Evolutionary conservation across 2,797 vertebrate genomes (phyloP).

Genomic region (Danio jaintianensis): DNA sequence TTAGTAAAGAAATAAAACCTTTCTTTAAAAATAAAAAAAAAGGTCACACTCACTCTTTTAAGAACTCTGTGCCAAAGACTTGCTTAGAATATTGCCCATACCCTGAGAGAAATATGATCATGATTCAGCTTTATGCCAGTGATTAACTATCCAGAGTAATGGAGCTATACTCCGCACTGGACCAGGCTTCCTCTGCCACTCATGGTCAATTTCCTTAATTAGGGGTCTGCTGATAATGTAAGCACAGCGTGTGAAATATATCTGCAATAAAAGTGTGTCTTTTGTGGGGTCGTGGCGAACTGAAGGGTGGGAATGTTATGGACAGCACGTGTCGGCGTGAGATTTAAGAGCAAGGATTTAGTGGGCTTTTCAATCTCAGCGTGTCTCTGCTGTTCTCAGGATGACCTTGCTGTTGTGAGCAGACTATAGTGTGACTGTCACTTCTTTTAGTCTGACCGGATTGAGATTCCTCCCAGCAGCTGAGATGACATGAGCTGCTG

Average conservation of each 20-base stretch:
- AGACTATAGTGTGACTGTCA: slow-evolving; percentile 30
- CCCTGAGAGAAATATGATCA: not conserved
- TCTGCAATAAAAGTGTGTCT: slow-evolving; percentile 51
- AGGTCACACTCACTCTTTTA: slow-evolving; percentile 4
- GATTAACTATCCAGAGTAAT: slow-evolving; percentile 45
- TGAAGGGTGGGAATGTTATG: slow-evolving; percentile 13
- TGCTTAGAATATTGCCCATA: slow-evolving; percentile 3
- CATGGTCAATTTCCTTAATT: slow-evolving; percentile 71
- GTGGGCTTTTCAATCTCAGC: slow-evolving; percentile 24
- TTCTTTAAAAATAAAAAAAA: not conserved
- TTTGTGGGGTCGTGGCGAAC: not conserved
- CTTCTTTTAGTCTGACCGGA: not conserved
- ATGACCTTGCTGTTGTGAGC: slow-evolving; percentile 42
- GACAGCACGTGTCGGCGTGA: not conserved
- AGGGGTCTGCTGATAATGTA: slow-evolving; percentile 59
- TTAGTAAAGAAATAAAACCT: not conserved
- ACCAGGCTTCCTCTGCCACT: slow-evolving; percentile 53
- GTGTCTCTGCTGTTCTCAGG: slow-evolving; percentile 10
- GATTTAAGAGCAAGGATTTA: slow-evolving; percentile 35
- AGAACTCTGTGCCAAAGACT: slow-evolving; percentile 10
- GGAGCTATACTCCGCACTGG: slow-evolving; percentile 11
- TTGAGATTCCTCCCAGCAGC: slow-evolving; percentile 26
- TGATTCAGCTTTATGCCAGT: slow-evolving; percentile 27
- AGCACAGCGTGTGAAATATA: slow-evolving; percentile 54
- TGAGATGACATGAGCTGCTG: slow-evolving; percentile 16